These are phyloP conservation scores for Buphagus erythrorhynchus DNA, from an alignment of 2,797 vertebrate genomes.

Conservation along the genomic window DNA sequence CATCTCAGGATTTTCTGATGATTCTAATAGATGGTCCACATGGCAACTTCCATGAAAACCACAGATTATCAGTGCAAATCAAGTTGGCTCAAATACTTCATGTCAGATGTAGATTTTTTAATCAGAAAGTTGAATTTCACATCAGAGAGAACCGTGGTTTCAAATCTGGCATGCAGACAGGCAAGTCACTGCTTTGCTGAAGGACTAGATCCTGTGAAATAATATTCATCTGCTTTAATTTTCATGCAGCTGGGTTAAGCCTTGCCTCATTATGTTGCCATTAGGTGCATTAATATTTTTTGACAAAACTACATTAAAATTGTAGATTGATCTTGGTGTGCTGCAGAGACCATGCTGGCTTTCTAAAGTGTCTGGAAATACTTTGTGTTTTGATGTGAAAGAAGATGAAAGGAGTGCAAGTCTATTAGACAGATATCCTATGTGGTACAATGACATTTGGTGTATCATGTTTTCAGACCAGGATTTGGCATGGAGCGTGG, in stretches of 20 bases:
- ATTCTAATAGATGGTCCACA: not conserved
- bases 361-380: constrained; percentile 15
- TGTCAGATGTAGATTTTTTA: not conserved
- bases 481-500: not conserved
- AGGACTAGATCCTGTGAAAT: constrained; percentile 41
- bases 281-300: constrained; percentile 44
- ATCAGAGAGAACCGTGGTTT: not conserved
- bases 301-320: constrained; percentile 44
- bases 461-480: not conserved
- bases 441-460: not conserved
- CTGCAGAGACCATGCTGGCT: constrained; percentile 1
- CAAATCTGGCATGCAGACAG: not conserved
- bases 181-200: not conserved
- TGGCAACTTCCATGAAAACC: not conserved
- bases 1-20: not conserved
- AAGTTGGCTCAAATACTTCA: not conserved
- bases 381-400: not conserved
- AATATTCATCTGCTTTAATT: constrained; percentile 50
- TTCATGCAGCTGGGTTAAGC: constrained; percentile 48
- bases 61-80: not conserved
- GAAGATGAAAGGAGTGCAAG: not conserved
- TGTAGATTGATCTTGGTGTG: constrained; percentile 5
- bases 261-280: constrained; percentile 43
- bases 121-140: not conserved
- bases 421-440: not conserved